Conservation (phyloP, 1,140 invertebrate genomes). For the Scaptomyza graminum region DNA sequence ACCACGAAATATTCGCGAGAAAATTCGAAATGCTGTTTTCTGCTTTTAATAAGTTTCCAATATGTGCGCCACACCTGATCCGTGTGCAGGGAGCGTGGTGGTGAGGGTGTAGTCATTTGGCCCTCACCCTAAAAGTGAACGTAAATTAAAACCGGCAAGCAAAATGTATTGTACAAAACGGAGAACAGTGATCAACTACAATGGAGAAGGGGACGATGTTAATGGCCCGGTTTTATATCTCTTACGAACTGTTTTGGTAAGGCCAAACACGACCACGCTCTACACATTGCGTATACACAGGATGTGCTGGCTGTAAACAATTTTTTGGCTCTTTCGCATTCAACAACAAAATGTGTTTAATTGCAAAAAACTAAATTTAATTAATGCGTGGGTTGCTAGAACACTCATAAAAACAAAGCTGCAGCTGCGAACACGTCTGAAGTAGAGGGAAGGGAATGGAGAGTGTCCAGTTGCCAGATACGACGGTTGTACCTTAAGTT, state of each 20-base stretch:
- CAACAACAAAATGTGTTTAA: conserved; percentile 73
- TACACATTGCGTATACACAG: conserved; percentile 75
- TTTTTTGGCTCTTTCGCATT: conserved; percentile 37
- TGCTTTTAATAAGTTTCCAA: conserved; percentile 62
- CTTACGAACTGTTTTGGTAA: conserved; percentile 49
- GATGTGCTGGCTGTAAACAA: conserved; percentile 68
- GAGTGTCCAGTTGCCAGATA: conserved; percentile 18
- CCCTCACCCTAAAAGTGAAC: conserved; percentile 33
- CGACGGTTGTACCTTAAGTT: conserved; percentile 59
- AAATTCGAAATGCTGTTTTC: conserved; percentile 47
- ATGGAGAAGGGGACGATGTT: conserved; percentile 35
- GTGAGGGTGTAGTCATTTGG: too few relatives aligned
- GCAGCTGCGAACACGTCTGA: background rate
- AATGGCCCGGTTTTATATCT: conserved; percentile 57
- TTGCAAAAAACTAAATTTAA: conserved; percentile 57
- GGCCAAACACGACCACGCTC: conserved; percentile 23
- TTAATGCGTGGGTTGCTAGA: conserved; percentile 23
- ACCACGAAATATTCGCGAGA: conserved; percentile 40
- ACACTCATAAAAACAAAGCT: background rate
- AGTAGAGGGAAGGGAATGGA: too few relatives aligned
- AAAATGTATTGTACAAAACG: conserved; percentile 53
- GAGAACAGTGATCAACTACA: background rate
- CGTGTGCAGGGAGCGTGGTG: background rate
- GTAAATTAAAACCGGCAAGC: conserved; percentile 66
- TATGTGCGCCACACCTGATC: conserved; percentile 61